Evolutionary conservation across 2,113 vertebrate genomes (phyloP), one percentile per base, ranked within the genome.

Genomic region (Athene noctua): DNA sequence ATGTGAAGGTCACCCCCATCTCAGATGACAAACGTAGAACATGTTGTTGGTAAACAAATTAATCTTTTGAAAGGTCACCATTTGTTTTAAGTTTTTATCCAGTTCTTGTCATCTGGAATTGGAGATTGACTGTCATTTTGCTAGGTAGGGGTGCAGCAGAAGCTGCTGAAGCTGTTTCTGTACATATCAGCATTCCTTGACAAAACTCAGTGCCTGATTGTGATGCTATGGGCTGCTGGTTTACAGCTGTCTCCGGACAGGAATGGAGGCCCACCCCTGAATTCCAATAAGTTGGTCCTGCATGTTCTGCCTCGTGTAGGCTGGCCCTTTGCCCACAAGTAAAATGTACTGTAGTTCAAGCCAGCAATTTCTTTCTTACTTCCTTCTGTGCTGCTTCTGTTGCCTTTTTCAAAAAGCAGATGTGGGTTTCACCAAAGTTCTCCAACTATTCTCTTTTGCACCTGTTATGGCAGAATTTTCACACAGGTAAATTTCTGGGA

Each of bases 231-330:
- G 99, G 98, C 99, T 98, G 98, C 98, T 99, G 99, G 97, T 98
- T 98, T 99, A 98, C 99, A 99, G 99, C 99, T 99, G 99, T 99
- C 99, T 99, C 98, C 68, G 98, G 99, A 98, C 99, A 98, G 97
- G 98, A 98, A 97, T 30, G 92, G 97, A 98, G 98, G 98, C 98
- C 98, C 99, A 98, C 97, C 98, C 98, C 98, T 98, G 99, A 98
- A 99, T 99, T 97, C 98, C 99, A 99, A 99, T 99, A 98, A 99
- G 98, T 98, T 96, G 97, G 97, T 98, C 98, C 98, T 97, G 96
- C 97, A 92, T 95, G 94, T 98, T 98, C 98, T 96, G 98, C 99
- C 98, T 98, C 97, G 61, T 98, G 97, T 77, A 95, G 96, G 98
- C 98, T 99, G 99, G 99, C 99, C 98, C 97, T 97, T 96, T 99